phyloP scores from a whole-genome alignment of 2,113 vertebrate species.

The Paralichthys olivaceus region DNA sequence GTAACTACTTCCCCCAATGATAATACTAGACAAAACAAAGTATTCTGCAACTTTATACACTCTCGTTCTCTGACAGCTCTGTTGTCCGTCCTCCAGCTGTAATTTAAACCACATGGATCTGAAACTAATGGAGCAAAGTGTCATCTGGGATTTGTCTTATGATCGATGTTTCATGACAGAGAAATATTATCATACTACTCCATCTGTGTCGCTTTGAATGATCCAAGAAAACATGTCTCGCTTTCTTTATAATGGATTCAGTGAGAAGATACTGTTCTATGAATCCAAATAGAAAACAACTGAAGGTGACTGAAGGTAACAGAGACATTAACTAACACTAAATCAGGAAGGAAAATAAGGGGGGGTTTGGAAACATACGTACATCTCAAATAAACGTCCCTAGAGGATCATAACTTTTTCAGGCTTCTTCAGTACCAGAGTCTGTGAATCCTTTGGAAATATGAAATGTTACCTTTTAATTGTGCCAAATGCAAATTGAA shows the following conservation, averaged over 20 bases:
- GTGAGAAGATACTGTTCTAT: neutral
- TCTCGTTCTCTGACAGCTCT: conserved; percentile 39
- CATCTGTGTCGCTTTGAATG: conserved; percentile 19
- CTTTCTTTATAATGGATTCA: neutral
- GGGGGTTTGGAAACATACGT: too few relatives aligned
- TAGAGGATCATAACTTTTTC: too few relatives aligned
- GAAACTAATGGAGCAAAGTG: conserved; percentile 28
- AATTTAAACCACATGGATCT: conserved; percentile 36
- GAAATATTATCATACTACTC: neutral
- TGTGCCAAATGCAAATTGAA: too few relatives aligned
- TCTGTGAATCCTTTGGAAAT: too few relatives aligned
- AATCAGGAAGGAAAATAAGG: too few relatives aligned
- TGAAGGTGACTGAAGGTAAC: too few relatives aligned
- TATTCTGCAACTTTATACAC: neutral
- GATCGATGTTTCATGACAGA: conserved; percentile 40
- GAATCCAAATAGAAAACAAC: too few relatives aligned
- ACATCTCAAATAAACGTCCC: too few relatives aligned
- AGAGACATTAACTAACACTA: too few relatives aligned
- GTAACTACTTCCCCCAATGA: too few relatives aligned
- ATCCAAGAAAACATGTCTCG: neutral
- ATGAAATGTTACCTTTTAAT: too few relatives aligned
- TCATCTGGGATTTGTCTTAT: conserved; percentile 25
- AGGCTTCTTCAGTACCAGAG: too few relatives aligned
- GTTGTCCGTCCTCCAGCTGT: conserved; percentile 42
- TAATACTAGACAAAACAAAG: neutral